These are phyloP conservation scores for Hycleus cichorii DNA, from an alignment of 1,140 invertebrate genomes.

Conservation along the genomic window DNA sequence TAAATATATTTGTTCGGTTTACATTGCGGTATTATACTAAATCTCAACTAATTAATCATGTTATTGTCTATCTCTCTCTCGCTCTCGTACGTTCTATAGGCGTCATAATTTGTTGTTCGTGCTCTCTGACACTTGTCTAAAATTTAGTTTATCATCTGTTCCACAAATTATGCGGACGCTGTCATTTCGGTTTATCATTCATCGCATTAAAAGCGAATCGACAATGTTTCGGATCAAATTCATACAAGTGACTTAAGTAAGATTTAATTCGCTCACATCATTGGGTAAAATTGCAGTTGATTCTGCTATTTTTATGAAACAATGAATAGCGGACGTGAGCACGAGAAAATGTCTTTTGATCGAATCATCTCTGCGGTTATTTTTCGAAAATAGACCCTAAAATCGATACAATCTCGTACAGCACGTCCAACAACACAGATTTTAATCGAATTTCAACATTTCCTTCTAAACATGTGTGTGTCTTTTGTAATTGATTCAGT, in stretches of 20 bases:
- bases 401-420: too few relatives aligned
- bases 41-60: slow-evolving; percentile 7
- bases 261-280: too few relatives aligned
- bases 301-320: neutral
- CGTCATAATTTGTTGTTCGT: slow-evolving; percentile 2
- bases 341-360: slow-evolving; percentile 7
- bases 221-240: neutral
- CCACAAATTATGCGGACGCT: slow-evolving; percentile 2
- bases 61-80: neutral
- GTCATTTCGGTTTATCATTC: neutral
- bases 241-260: neutral
- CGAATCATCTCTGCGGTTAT: slow-evolving; percentile 6
- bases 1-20: too few relatives aligned
- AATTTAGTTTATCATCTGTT: neutral
- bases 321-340: slow-evolving; percentile 14
- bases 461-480: too few relatives aligned
- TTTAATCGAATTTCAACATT: too few relatives aligned
- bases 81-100: slow-evolving; percentile 1
- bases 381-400: neutral
- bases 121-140: slow-evolving; percentile 3
- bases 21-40: too few relatives aligned
- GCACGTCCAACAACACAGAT: too few relatives aligned
- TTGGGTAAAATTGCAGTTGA: too few relatives aligned
- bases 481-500: too few relatives aligned
- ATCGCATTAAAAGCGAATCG: too few relatives aligned